A percentile compares a stretch with the other conserved stretches of the same genome.
Conservation (phyloP, 2,113 vertebrate species). For the Eolophus roseicapilla region DNA sequence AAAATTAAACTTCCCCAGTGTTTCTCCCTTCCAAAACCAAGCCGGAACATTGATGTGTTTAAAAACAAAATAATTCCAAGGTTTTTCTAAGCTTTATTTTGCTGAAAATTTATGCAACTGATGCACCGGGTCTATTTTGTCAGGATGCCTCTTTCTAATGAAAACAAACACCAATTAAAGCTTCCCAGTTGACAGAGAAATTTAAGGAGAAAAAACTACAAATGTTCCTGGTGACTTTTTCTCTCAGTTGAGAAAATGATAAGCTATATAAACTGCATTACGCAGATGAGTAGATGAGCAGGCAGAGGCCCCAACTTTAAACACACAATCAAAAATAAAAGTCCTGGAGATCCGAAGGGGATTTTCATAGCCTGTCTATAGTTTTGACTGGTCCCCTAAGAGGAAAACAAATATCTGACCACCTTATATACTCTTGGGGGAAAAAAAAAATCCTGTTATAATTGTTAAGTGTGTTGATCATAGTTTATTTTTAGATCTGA, state of each 20-base stretch:
- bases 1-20: not conserved
- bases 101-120: not conserved
- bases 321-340: not conserved
- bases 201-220: not conserved
- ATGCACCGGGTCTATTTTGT: not conserved
- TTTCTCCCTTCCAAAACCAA: not conserved
- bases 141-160: not conserved
- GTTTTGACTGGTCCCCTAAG: not conserved
- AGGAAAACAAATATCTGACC: not conserved
- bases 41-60: not conserved
- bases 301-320: not conserved
- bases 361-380: not conserved
- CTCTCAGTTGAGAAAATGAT: not conserved
- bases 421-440: not conserved
- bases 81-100: not conserved
- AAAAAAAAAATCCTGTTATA: not conserved
- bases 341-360: not conserved
- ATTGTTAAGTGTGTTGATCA: constrained; percentile 27
- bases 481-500: constrained; percentile 55
- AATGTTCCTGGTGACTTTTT: not conserved
- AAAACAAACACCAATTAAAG: not conserved
- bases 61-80: not conserved
- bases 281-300: not conserved
- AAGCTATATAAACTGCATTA: not conserved
- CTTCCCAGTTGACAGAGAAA: not conserved